phyloP scores from a whole-genome alignment of 2,113 vertebrate genomes.

The Mormyrus iriodes region DNA sequence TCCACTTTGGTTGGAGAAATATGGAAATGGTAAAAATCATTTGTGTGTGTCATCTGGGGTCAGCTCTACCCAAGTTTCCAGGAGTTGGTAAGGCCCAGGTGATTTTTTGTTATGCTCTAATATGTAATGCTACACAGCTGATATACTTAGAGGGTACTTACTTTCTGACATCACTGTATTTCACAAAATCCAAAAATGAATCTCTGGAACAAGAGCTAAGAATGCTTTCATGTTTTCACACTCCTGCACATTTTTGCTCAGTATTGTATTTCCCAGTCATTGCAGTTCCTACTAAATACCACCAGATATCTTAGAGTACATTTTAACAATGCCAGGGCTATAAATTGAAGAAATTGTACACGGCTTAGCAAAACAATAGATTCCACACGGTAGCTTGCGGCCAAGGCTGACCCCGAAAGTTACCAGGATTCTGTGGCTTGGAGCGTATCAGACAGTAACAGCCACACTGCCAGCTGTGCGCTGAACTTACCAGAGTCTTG shows the following conservation, averaged over 20 bases:
- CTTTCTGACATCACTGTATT: not conserved
- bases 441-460: not conserved
- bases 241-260: not conserved
- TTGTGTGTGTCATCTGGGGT: not conserved
- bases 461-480: not conserved
- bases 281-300: not conserved
- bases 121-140: not conserved
- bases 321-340: not conserved
- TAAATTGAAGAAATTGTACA: not conserved
- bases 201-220: not conserved
- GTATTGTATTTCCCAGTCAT: not conserved
- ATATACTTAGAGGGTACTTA: not conserved
- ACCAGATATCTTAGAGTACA: not conserved
- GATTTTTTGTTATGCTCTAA: not conserved
- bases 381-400: not conserved
- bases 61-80: not conserved
- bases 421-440: not conserved
- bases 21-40: not conserved
- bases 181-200: not conserved
- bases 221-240: not conserved
- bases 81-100: not conserved
- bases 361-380: not conserved
- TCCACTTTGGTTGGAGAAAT: not conserved
- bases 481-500: not conserved
- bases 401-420: not conserved